These are phyloP conservation scores for Scaptodrosophila lebanonensis DNA, from an alignment of 1,140 invertebrate species.

Conservation along the genomic window DNA sequence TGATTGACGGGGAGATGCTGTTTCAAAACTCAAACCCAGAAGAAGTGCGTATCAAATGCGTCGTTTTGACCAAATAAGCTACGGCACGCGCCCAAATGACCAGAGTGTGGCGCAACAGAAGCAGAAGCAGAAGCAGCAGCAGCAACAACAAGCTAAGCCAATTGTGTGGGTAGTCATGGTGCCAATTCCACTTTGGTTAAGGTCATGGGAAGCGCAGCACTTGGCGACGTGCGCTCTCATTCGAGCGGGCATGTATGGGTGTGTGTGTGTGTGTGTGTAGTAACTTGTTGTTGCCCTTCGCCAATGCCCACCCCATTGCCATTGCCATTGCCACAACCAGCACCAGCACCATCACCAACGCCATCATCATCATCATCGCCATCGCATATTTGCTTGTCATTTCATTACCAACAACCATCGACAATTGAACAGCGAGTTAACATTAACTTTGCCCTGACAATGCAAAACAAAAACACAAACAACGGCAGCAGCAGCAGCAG, in stretches of 20 bases:
- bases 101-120: too few relatives aligned
- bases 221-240: slow-evolving; percentile 21
- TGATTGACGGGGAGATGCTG: too few relatives aligned
- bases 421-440: slow-evolving; percentile 35
- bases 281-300: slow-evolving; percentile 7
- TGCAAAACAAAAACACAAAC: slow-evolving; percentile 15
- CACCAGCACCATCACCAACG: background rate
- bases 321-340: background rate
- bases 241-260: too few relatives aligned
- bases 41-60: too few relatives aligned
- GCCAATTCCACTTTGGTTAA: slow-evolving; percentile 47
- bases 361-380: background rate
- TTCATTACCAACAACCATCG: slow-evolving; percentile 45
- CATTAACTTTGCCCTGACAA: slow-evolving; percentile 6
- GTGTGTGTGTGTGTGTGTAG: too few relatives aligned
- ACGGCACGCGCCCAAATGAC: too few relatives aligned
- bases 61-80: too few relatives aligned
- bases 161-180: slow-evolving; percentile 47
- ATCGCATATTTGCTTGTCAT: slow-evolving; percentile 44
- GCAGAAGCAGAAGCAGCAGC: background rate
- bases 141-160: background rate
- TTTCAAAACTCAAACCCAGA: too few relatives aligned
- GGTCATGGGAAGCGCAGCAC: slow-evolving; percentile 62
- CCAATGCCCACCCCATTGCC: background rate
- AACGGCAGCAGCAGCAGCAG: background rate